Percentiles rank a stretch among this genome's conserved stretches.
phyloP scores from a whole-genome alignment of 2,888 invertebrate species.

The Lapara coniferarum region DNA sequence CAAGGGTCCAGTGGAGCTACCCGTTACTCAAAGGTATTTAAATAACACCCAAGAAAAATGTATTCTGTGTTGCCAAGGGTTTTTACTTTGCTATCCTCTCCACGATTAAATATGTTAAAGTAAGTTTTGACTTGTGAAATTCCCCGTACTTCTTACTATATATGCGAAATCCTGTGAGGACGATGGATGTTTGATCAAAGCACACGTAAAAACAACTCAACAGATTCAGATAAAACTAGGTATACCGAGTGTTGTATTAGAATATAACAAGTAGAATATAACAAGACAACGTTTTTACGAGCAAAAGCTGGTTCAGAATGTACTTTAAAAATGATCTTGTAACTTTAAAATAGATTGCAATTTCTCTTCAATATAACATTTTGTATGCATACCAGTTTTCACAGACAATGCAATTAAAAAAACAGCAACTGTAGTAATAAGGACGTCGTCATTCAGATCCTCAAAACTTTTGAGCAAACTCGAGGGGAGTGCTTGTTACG shows the following conservation, averaged over 20 bases:
- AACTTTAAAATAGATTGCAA: not conserved
- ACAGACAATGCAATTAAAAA: not conserved
- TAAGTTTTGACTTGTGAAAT: not conserved
- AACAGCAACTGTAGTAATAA: not conserved
- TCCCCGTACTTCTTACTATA: too few relatives aligned
- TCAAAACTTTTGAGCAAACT: constrained; percentile 15
- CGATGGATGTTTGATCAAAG: too few relatives aligned
- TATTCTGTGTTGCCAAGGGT: not conserved
- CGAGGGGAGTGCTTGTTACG: constrained; percentile 1
- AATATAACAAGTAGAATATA: too few relatives aligned
- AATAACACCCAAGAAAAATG: not conserved
- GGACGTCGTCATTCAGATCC: not conserved
- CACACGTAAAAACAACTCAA: too few relatives aligned
- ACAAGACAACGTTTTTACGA: too few relatives aligned
- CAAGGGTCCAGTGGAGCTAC: not conserved
- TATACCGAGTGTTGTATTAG: too few relatives aligned
- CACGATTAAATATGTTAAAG: not conserved
- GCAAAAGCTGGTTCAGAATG: too few relatives aligned
- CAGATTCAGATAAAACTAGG: too few relatives aligned
- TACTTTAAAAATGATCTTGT: not conserved
- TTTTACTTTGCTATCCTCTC: not conserved
- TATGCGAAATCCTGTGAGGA: too few relatives aligned
- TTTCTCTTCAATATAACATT: not conserved
- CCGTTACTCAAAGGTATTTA: not conserved
- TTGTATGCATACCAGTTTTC: not conserved